Evolutionary conservation across 1,140 invertebrate genomes (phyloP), one percentile per base, ranked within the genome.

Genomic region (Homarus americanus): DNA sequence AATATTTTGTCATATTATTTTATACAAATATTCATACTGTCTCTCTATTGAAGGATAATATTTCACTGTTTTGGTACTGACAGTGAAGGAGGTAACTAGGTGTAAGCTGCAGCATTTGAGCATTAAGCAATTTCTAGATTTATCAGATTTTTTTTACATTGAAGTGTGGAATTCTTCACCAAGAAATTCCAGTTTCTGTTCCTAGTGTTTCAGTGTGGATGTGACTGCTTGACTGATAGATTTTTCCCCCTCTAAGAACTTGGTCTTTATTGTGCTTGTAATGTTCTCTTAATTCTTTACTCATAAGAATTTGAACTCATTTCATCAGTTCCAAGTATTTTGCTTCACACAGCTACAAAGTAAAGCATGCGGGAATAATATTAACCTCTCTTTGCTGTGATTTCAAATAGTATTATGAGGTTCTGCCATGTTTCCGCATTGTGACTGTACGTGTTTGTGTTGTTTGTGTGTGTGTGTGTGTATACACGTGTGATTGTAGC

Each of bases 121-220:
- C n/a, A 69, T 32, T 10, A 58, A 58, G 12, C 20, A 58, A 20
- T 58, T 58, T 20, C 4, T 24, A 58, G 44, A 49, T 49, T 49
- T 49, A 49, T 15, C 44, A 49, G 44, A 49, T 63, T 63, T 63
- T 24, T 63, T 63, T 63, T 69, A 69, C 28, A 69, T 69, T 69
- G n/a, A 32, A 69, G 63, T 28, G 17, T 69, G 63, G 63, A 32
- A 69, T 69, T 69, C 28, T 69, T 69, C 32, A 24, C 4, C 12
- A 32, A 28, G 53, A 82, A 63, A 63, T 82, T 82, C 79, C 49
- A 63, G 82, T 84, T 69, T 76, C 5, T 84, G 82, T 84, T 69
- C 66, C 63, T 84, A 73, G 36, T 40, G 53, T 40, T 72, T 53
- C 17, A 58, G 63, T 84, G 82, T 84, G 82, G 41, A 38, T 72